Evolutionary conservation across 1,140 invertebrate genomes (phyloP), one percentile per base, ranked within the genome.

Genomic region (Caligus rogercresseyi): DNA sequence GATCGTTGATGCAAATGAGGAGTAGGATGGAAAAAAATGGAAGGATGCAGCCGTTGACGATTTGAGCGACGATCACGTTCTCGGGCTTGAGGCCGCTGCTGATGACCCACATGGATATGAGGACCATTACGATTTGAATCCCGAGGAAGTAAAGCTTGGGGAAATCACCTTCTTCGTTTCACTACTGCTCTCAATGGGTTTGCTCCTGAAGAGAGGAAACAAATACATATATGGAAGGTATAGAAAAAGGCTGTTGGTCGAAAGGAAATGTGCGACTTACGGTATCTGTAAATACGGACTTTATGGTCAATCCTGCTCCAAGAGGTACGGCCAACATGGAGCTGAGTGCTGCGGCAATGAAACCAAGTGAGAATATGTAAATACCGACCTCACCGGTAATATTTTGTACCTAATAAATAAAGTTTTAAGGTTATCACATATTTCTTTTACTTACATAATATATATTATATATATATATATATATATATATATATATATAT

Each of bases 381-480:
- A 57, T 25, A 21, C 55, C 55, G 18, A 57, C 23, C 18, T 57
- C 55, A 4, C 55, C 55, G 20, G 23, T 57, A 11, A 43, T 43
- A 11, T 7, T n/a, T 43, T 43, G 7, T 11, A 43, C 31, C 31
- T 43, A 43, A 43, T n/a, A n/a, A n/a, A n/a, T n/a, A n/a, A n/a
- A n/a, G n/a, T n/a, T n/a, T n/a, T n/a, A n/a, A n/a, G n/a, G n/a
- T n/a, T n/a, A n/a, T n/a, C n/a, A n/a, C n/a, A n/a, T n/a, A n/a
- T n/a, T n/a, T n/a, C n/a, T n/a, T n/a, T n/a, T n/a, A n/a, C n/a
- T n/a, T n/a, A n/a, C n/a, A n/a, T n/a, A n/a, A n/a, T n/a, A n/a
- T n/a, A n/a, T n/a, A n/a, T n/a, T 56, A 14, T 56, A 56, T 56
- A 14, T 56, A 56, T 56, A 56, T 56, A 56, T 56, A 56, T 56